phyloP scores from a whole-genome alignment of 2,888 invertebrate species.

The Volucella bombylans region DNA sequence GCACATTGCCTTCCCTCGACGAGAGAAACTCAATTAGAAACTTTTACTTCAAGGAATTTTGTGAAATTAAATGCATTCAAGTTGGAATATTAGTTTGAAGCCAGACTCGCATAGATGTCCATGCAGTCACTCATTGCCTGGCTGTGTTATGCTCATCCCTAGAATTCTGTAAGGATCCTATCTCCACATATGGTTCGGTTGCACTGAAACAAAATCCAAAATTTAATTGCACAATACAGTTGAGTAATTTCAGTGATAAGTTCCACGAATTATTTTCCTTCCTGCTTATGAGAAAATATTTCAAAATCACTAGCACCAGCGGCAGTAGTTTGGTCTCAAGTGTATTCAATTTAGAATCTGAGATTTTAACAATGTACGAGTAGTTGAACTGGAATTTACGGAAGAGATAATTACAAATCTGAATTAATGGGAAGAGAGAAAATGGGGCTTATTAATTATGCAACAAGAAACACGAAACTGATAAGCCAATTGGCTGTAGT shows the following conservation, averaged over 20 bases:
- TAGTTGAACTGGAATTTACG: background rate
- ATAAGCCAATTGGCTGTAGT: too few relatives aligned
- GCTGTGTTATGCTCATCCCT: background rate
- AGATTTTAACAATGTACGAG: background rate
- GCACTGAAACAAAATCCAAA: conserved; percentile 59
- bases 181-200: conserved; percentile 3
- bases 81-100: conserved; percentile 64
- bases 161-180: background rate
- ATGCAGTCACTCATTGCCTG: background rate
- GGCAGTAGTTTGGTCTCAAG: conserved; percentile 10
- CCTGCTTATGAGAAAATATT: conserved; percentile 17
- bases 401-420: background rate
- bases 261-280: conserved; percentile 19
- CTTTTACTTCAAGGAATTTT: conserved; percentile 63
- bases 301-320: background rate
- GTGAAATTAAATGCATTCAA: conserved; percentile 59
- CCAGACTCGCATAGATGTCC: conserved; percentile 8
- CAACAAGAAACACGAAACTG: too few relatives aligned
- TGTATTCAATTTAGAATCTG: background rate
- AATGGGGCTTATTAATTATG: too few relatives aligned
- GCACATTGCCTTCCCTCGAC: conserved; percentile 10
- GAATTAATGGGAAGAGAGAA: too few relatives aligned
- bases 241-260: conserved; percentile 45
- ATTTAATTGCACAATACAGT: conserved; percentile 64
- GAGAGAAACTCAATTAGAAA: conserved; percentile 69